A percentile compares a stretch with the other conserved stretches of the same genome.
phyloP scores from a whole-genome alignment of 1,140 invertebrate species.

The Hormaphis cornu region DNA sequence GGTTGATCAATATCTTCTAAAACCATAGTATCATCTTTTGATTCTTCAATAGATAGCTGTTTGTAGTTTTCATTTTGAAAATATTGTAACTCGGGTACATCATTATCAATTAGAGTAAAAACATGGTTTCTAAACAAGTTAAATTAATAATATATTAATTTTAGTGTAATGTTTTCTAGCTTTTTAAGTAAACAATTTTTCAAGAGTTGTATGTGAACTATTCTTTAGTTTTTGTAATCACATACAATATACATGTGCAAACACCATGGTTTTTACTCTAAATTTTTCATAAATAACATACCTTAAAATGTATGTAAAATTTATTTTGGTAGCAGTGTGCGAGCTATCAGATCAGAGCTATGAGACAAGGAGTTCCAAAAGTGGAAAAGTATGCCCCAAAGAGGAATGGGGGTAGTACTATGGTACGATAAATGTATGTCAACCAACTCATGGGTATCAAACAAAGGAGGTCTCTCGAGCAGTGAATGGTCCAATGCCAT shows the following conservation, averaged over 20 bases:
- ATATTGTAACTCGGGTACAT: slow-evolving; percentile 34
- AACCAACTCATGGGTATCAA: neutral
- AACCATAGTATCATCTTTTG: slow-evolving; percentile 43
- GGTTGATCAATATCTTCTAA: slow-evolving; percentile 64
- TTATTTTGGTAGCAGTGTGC: too few relatives aligned
- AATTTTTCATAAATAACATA: too few relatives aligned
- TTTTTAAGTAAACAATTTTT: neutral
- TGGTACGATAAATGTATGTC: neutral
- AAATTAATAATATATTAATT: neutral
- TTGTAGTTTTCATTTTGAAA: slow-evolving; percentile 47
- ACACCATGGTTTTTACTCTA: too few relatives aligned
- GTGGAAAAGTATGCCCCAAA: neutral
- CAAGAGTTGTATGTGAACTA: neutral
- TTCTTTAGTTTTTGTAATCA: too few relatives aligned
- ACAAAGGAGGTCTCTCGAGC: neutral
- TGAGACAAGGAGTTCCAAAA: neutral
- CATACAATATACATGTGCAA: too few relatives aligned
- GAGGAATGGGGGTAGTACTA: neutral
- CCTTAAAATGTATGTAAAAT: too few relatives aligned
- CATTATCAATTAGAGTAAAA: slow-evolving; percentile 7
- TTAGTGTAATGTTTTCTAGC: neutral
- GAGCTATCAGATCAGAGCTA: neutral
- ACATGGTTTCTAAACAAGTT: slow-evolving; percentile 20
- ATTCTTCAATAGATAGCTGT: slow-evolving; percentile 46
- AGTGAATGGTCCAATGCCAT: neutral